Evolutionary conservation across 2,113 vertebrate genomes (phyloP), one percentile per base, ranked within the genome.

Genomic region (Macrotis lagotis): DNA sequence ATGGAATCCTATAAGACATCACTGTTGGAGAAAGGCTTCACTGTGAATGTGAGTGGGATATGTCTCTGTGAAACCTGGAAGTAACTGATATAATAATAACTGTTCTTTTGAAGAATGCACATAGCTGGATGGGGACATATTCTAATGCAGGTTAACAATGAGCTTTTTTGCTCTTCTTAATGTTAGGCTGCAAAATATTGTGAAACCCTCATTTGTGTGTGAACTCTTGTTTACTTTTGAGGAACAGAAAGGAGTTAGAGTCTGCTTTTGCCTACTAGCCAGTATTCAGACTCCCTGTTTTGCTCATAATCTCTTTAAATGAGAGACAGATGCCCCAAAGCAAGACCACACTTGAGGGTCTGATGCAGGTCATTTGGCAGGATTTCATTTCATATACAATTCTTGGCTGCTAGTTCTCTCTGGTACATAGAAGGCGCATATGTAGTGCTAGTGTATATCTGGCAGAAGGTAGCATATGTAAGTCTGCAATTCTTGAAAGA

Each of bases 1-100:
- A 25, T 44, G 50, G 4, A 90, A 0, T 0, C 0, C 49, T 14
- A 6, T 8, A 22, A 31, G 3, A 1, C 0, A 50, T n/a, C 24
- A 8, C 6, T 1, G 3, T 19, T 16, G 44, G 26, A 25, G 89
- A 25, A 59, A 48, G 3, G 14, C 0, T 0, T 91, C 26, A 88
- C 48, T 50, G 7, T 1, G 47, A 44, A 9, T 51, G 24, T 50
- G 7, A 88, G 11, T 91, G 91, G 95, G 26, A 37, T 24, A 83
- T 44, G 66, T 44, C 19, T 83, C 22, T 83, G n/a, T 22, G 16
- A 83, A 24, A 83, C n/a, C n/a, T 44, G n/a, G 19, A 19, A 83
- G 3, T 83, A 44, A 83, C 14, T 44, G 19, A 6, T 9, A 25
- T 59, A 26, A 44, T 1, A 16, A n/a, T n/a, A n/a, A n/a, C 48